Percentiles rank a stretch among this genome's conserved stretches.
These are phyloP conservation scores for Thalpophila matura DNA, from an alignment of 2,888 invertebrate species.

Conservation along the genomic window DNA sequence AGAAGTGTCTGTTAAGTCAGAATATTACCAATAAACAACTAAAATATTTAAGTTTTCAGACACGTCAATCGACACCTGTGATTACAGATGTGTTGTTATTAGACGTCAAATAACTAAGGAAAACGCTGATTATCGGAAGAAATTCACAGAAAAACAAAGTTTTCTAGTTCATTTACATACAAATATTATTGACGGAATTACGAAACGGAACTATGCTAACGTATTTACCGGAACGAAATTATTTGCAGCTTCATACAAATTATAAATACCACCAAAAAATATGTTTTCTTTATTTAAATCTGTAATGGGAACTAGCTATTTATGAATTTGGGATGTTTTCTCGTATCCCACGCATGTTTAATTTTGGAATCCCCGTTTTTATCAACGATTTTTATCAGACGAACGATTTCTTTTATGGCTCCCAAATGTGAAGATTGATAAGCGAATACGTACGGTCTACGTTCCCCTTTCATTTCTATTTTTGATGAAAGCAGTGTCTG, in stretches of 20 bases:
- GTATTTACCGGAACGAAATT: not conserved
- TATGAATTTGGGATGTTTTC: constrained; percentile 37
- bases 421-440: not conserved
- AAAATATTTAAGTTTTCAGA: too few species aligned
- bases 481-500: not conserved
- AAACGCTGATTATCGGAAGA: not conserved
- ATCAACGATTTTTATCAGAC: constrained; percentile 19
- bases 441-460: not conserved
- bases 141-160: not conserved
- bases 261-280: constrained; percentile 5
- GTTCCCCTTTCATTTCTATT: not conserved
- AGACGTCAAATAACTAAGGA: not conserved
- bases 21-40: too few species aligned
- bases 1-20: too few species aligned
- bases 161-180: not conserved
- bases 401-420: not conserved
- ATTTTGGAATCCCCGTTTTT: constrained; percentile 26
- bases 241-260: constrained; percentile 1
- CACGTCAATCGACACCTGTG: too few species aligned
- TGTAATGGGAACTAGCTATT: constrained; percentile 33
- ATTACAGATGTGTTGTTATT: too few species aligned
- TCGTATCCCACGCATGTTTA: constrained; percentile 34
- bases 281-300: constrained; percentile 5
- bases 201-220: not conserved
- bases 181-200: not conserved